These are phyloP conservation scores for Myotis yumanensis DNA, from an alignment of 2,113 vertebrate genomes.

Conservation along the genomic window DNA sequence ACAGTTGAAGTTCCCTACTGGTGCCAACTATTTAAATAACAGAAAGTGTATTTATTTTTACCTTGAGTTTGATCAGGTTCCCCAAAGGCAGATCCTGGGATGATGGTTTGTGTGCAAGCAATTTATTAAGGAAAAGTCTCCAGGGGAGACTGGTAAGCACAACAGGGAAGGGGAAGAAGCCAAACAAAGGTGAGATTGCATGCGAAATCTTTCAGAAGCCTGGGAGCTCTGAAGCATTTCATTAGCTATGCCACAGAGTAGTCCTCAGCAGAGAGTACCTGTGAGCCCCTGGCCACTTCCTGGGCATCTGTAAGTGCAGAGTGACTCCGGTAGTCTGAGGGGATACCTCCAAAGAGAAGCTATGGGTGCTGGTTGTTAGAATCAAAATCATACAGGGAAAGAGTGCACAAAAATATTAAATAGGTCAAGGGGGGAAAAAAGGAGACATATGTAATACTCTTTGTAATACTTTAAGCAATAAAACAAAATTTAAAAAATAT, in stretches of 20 bases:
- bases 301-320: not conserved
- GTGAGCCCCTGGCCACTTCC: not conserved
- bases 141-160: not conserved
- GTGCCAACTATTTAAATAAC: not conserved
- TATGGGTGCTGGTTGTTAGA: not conserved
- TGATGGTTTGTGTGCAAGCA: not conserved
- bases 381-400: not conserved
- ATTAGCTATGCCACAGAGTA: not conserved
- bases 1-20: not conserved
- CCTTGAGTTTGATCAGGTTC: not conserved
- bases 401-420: not conserved
- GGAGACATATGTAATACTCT: too few species aligned
- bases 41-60: not conserved
- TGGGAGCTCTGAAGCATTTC: not conserved
- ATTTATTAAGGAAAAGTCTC: not conserved
- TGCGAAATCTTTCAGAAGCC: not conserved
- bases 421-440: too few species aligned
- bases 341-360: not conserved
- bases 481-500: not conserved
- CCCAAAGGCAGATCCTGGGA: not conserved
- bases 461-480: too few species aligned
- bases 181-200: not conserved
- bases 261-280: not conserved
- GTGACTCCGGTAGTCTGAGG: not conserved
- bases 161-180: accelerated